Conservation (phyloP, 2,113 vertebrate species). For the Galeopterus variegatus region DNA sequence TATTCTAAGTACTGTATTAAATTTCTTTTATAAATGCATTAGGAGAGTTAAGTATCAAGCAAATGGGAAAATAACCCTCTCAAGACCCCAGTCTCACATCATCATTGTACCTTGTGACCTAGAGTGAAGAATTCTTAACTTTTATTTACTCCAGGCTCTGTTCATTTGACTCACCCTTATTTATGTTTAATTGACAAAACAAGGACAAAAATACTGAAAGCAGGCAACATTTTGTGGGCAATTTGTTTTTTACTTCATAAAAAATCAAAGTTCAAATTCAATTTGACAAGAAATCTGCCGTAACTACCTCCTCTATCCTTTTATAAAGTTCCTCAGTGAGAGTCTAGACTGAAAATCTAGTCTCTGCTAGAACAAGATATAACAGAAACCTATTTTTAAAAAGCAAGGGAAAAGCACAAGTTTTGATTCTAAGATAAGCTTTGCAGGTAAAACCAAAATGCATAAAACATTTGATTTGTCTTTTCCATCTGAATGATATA, state of each 20-base stretch:
- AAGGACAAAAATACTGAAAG: conserved; percentile 40
- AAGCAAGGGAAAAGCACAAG: neutral
- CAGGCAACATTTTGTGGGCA: neutral
- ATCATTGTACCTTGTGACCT: neutral
- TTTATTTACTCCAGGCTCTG: neutral
- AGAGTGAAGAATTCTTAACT: neutral
- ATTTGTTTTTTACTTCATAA: conserved; percentile 38
- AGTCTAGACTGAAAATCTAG: neutral
- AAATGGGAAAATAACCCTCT: neutral
- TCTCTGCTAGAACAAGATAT: neutral
- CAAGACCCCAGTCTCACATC: neutral
- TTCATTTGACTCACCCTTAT: neutral
- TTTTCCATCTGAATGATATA: neutral
- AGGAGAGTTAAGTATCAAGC: neutral
- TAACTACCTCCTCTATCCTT: neutral
- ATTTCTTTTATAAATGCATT: neutral
- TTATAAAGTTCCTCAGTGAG: neutral
- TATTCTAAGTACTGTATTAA: neutral
- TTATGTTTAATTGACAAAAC: neutral
- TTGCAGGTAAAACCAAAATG: neutral
- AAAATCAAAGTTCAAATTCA: conserved; percentile 47
- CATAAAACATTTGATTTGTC: neutral
- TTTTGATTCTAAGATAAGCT: neutral
- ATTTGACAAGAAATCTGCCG: conserved; percentile 27
- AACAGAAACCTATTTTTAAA: neutral